phyloP scores from a whole-genome alignment of 2,888 invertebrate species.

The Drosophila mercatorum region DNA sequence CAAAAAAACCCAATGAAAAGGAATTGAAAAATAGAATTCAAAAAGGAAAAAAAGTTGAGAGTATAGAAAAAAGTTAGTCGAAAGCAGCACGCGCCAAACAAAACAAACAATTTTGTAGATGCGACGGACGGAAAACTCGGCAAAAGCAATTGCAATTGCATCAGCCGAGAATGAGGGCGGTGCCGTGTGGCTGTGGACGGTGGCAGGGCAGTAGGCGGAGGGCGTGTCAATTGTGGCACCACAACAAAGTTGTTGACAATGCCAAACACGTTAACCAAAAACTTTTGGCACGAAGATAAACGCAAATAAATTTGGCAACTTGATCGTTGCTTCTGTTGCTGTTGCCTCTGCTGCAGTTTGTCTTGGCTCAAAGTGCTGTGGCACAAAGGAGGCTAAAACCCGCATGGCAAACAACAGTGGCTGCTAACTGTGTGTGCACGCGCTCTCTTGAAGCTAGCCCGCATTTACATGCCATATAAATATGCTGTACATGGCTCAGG shows the following conservation, averaged over 20 bases:
- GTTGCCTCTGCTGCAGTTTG: constrained; percentile 29
- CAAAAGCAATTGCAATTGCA: constrained; percentile 73
- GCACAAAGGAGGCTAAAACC: constrained; percentile 41
- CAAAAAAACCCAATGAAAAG: constrained; percentile 36
- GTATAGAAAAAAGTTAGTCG: constrained; percentile 38
- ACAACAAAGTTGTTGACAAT: constrained; percentile 78
- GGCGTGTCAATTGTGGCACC: constrained; percentile 60
- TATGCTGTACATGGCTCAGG: constrained; percentile 52
- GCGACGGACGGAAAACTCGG: constrained; percentile 64
- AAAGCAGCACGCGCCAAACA: constrained; percentile 69
- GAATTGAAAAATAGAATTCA: constrained; percentile 19
- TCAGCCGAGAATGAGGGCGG: constrained; percentile 24
- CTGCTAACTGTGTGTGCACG: constrained; percentile 9
- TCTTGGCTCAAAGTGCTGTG: constrained; percentile 38
- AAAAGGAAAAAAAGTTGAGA: constrained; percentile 3
- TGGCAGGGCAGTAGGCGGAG: background rate
- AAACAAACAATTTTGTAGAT: constrained; percentile 70
- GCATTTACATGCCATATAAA: constrained; percentile 65
- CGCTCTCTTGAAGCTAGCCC: constrained; percentile 39
- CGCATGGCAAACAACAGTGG: constrained; percentile 46
- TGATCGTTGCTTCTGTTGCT: constrained; percentile 44
- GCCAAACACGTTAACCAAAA: constrained; percentile 77
- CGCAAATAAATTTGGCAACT: constrained; percentile 77
- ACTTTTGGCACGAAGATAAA: constrained; percentile 75
- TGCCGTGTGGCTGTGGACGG: too few species aligned